Percentiles rank a stretch among this genome's conserved stretches.
Evolutionary conservation across 2,888 invertebrate species (phyloP).

Genomic region (Caenorhabditis sulstoni): DNA sequence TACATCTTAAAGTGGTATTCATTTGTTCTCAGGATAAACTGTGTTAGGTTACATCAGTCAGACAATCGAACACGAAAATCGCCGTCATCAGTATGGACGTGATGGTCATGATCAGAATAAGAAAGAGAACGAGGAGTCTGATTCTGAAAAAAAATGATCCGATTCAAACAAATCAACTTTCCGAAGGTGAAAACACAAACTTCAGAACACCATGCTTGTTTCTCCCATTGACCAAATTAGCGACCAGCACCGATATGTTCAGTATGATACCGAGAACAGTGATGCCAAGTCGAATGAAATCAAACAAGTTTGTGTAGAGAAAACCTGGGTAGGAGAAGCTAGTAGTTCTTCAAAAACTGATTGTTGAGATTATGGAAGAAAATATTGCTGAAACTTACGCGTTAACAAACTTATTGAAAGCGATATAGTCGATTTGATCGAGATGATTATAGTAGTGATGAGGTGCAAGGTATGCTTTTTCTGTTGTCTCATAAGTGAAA

Average conservation of each 20-base stretch:
- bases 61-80: slow-evolving; percentile 48
- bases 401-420: slow-evolving; percentile 45
- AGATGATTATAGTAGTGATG: slow-evolving; percentile 47
- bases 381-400: slow-evolving; percentile 32
- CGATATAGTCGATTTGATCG: slow-evolving; percentile 48
- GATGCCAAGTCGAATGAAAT: slow-evolving; percentile 26
- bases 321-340: slow-evolving; percentile 15
- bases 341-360: slow-evolving; percentile 11
- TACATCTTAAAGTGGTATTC: not conserved
- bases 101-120: slow-evolving; percentile 30
- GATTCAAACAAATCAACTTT: not conserved
- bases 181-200: slow-evolving; percentile 31
- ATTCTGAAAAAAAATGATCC: slow-evolving; percentile 41
- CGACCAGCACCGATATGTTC: slow-evolving; percentile 45
- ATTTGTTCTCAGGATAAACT: not conserved
- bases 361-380: not conserved
- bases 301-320: slow-evolving; percentile 20
- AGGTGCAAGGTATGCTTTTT: not conserved
- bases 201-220: slow-evolving; percentile 50
- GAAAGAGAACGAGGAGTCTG: slow-evolving; percentile 48
- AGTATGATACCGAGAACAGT: slow-evolving; percentile 36
- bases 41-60: slow-evolving; percentile 28
- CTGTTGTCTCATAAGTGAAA: slow-evolving; percentile 16
- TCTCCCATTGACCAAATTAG: slow-evolving; percentile 42
- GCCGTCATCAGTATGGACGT: slow-evolving; percentile 38